Base-by-base conservation (phyloP, 1,140 invertebrate species). In the Phocides pigmalion region DNA sequence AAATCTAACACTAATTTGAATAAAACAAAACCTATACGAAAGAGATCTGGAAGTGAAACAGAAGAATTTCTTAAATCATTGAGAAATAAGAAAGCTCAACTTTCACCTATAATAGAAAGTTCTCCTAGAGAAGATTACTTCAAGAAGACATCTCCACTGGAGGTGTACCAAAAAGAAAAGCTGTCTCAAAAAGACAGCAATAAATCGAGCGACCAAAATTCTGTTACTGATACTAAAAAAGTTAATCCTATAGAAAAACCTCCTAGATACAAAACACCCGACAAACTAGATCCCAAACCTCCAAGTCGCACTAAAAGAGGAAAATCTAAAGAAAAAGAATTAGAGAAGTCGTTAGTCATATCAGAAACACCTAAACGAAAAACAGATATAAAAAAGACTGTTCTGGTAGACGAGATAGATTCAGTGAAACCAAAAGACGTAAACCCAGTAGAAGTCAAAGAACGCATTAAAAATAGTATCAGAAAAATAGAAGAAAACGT, bases 31-130 rank as follows among this genome's bases (percentile, higher is more conserved):
- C 84, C 84, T n/a, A 84, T 87, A 58, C 79, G 87, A 15, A 93
- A 91, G 72, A 84, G 90, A 81, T 89, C 92, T 0, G 91, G 92
- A 19, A 92, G 91, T 69, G 91, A 92, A 74, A 90, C 90, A 32
- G 91, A 92, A 80, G 91, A 93, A 71, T 92, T 92, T 68, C 75
- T 92, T n/a, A 92, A 90, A 62, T 92, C 91, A 4, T 73, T 92
- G 17, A 79, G 88, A 70, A 92, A 91, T 59, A 92, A 92, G 62
- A 95, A 94, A 78, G 93, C 94, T 54, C 95, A 95, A 74, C 72
- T 96, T n/a, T 96, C 95, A 12, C 95, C 95, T 0, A 96, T 96
- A 61, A 96, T 96, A 50, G 95, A 96, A 88, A 82, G 94, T 89
- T 84, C 93, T 77, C 91, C 94, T 70, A 79, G 93, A 37, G 94